A percentile compares a stretch with the other conserved stretches of the same genome.
Conservation (phyloP, 2,113 vertebrate genomes). For the Meles meles region DNA sequence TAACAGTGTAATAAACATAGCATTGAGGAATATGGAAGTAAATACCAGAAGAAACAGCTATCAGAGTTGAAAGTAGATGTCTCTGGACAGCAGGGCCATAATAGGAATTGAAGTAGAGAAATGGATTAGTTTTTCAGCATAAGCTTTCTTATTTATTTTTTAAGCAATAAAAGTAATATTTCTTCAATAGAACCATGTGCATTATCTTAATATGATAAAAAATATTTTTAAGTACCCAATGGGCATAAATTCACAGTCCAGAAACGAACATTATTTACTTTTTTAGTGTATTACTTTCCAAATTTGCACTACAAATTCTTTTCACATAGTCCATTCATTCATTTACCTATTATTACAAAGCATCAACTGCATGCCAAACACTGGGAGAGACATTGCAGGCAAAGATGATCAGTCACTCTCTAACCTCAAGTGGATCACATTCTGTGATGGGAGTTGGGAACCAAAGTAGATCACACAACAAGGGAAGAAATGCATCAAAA, state of each 20-base stretch:
- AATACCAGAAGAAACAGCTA: background rate
- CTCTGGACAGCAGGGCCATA: background rate
- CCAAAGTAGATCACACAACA: background rate
- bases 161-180: background rate
- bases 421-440: background rate
- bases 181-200: background rate
- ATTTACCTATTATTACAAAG: background rate
- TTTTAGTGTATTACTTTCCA: background rate
- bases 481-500: background rate
- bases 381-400: accelerated
- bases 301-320: background rate
- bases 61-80: background rate
- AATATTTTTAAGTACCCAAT: background rate
- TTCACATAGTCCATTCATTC: background rate
- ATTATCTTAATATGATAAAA: background rate
- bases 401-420: background rate
- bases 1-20: background rate
- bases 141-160: background rate
- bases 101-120: background rate
- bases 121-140: background rate
- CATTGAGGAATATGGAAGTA: background rate
- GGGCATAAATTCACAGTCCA: background rate
- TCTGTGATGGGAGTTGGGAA: background rate
- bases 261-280: background rate
- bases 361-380: background rate